Evolutionary conservation across 2,888 invertebrate genomes (phyloP).

Genomic region (Penaeus monodon): DNA sequence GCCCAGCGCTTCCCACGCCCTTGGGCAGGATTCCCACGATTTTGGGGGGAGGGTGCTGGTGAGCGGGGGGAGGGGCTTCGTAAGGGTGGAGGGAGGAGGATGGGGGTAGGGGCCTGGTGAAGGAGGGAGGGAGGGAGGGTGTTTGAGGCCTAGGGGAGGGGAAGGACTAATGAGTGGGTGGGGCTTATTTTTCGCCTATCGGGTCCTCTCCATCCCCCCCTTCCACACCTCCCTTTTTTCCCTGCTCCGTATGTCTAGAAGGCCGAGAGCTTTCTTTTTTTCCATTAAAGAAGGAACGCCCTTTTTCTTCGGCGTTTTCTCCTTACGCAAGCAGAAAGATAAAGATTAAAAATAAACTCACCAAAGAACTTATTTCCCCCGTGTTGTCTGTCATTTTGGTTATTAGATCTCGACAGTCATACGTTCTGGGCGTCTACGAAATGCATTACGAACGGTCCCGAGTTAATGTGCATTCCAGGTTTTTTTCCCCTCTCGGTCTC

Average conservation of each 20-base stretch:
- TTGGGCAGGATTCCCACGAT: neutral
- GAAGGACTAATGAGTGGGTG: neutral
- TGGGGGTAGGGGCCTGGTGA: neutral
- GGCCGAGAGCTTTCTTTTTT: neutral
- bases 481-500: neutral
- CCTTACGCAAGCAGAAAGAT: too few relatives aligned
- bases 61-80: neutral
- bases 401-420: too few relatives aligned
- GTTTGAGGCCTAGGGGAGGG: neutral
- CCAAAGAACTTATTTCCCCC: too few relatives aligned
- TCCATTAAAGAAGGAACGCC: too few relatives aligned
- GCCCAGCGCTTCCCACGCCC: neutral
- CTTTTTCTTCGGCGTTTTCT: too few relatives aligned
- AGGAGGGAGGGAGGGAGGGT: neutral
- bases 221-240: neutral
- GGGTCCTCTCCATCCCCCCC: neutral
- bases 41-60: neutral
- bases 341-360: too few relatives aligned
- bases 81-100: neutral
- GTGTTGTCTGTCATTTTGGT: too few relatives aligned
- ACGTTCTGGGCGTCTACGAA: too few relatives aligned
- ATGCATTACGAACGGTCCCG: too few relatives aligned
- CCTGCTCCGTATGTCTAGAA: neutral
- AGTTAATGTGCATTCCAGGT: too few relatives aligned
- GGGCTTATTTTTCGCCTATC: neutral